phyloP scores from a whole-genome alignment of 1,140 invertebrate genomes.

The Doryteuthis pealeii region DNA sequence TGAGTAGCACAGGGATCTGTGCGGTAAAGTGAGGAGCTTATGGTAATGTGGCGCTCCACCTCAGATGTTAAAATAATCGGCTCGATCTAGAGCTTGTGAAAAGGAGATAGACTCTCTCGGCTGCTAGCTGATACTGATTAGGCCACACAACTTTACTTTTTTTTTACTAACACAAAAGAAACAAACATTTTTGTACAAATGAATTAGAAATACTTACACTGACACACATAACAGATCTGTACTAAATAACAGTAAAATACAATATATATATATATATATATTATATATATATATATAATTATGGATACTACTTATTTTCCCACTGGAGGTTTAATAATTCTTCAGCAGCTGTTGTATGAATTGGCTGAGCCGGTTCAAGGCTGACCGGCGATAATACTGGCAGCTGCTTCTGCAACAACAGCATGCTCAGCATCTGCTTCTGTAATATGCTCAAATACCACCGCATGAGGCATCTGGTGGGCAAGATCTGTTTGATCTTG shows the following conservation, averaged over 20 bases:
- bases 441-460: slow-evolving; percentile 1
- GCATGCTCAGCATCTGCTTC: not conserved
- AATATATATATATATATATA: not conserved
- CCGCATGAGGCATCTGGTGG: not conserved
- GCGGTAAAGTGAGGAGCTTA: too few species aligned
- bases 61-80: too few species aligned
- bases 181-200: too few species aligned
- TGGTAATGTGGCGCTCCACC: too few species aligned
- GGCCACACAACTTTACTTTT: too few species aligned
- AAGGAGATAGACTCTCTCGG: too few species aligned
- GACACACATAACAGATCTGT: too few species aligned
- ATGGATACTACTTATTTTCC: not conserved
- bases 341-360: not conserved
- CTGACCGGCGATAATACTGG: not conserved
- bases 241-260: not conserved
- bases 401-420: not conserved
- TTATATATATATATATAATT: not conserved
- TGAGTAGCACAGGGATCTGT: too few species aligned
- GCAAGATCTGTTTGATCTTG: not conserved
- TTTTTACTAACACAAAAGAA: too few species aligned
- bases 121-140: too few species aligned
- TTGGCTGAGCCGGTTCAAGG: not conserved
- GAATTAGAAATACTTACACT: too few species aligned
- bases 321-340: not conserved
- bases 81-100: too few species aligned